A percentile compares a stretch with the other conserved stretches of the same genome.
Conservation (phyloP, 2,113 vertebrate species). For the Indri indri region DNA sequence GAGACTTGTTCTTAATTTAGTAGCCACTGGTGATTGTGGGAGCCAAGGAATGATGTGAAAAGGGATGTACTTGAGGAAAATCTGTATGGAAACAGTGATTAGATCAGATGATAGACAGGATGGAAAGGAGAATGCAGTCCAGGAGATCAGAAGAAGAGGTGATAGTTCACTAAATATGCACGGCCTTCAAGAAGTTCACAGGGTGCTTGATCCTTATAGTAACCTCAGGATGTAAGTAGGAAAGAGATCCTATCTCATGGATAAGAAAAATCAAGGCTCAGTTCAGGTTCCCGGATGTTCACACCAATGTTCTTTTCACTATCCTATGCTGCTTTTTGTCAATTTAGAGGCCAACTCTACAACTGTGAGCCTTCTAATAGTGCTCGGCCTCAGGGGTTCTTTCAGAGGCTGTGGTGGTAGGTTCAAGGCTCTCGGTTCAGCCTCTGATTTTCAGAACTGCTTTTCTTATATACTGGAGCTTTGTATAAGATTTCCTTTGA, state of each 20-base stretch:
- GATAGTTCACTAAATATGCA: too few relatives aligned
- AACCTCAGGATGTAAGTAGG: background rate
- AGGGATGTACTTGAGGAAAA: background rate
- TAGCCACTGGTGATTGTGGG: background rate
- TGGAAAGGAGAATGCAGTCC: background rate
- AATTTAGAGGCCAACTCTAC: background rate
- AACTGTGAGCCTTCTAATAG: background rate
- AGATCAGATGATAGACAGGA: background rate
- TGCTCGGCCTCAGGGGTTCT: background rate
- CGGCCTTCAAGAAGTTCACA: too few relatives aligned
- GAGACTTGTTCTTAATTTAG: background rate
- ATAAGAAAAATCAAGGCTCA: background rate
- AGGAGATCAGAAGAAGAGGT: background rate
- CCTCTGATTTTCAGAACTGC: background rate
- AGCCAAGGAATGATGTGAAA: background rate
- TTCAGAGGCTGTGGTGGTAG: background rate
- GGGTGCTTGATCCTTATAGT: background rate
- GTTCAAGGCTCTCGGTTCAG: background rate
- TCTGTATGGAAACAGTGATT: background rate
- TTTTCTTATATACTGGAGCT: background rate
- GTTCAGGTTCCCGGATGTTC: background rate
- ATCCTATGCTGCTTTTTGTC: background rate
- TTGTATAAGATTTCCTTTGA: background rate
- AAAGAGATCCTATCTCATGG: background rate
- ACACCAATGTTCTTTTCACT: background rate